These are phyloP conservation scores for Pogonomyrmex barbatus DNA, from an alignment of 1,140 invertebrate genomes.

Conservation along the genomic window DNA sequence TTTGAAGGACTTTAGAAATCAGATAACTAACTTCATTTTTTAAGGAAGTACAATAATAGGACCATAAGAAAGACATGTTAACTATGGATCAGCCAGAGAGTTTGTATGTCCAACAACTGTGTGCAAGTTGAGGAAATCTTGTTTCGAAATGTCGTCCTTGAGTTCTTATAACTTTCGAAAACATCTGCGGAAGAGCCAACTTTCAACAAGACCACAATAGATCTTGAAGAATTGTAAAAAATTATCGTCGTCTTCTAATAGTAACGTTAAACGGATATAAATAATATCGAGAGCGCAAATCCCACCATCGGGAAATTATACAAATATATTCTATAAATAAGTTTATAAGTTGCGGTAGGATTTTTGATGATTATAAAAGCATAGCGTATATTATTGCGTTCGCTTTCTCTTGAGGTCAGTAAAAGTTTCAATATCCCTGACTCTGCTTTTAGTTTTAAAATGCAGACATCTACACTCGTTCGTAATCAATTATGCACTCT, in stretches of 20 bases:
- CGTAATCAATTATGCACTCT: slow-evolving; percentile 15
- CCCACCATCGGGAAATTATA: background rate
- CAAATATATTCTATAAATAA: slow-evolving; percentile 34
- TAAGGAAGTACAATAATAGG: background rate
- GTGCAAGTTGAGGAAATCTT: slow-evolving; percentile 57
- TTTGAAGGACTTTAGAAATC: background rate
- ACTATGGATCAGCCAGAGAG: slow-evolving; percentile 11
- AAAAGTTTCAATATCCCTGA: slow-evolving; percentile 69
- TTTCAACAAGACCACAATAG: slow-evolving; percentile 61
- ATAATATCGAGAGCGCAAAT: background rate
- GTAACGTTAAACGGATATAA: background rate
- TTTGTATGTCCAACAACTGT: background rate
- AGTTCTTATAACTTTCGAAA: slow-evolving; percentile 74
- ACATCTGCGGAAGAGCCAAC: slow-evolving; percentile 69
- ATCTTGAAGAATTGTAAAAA: slow-evolving; percentile 49
- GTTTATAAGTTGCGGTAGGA: slow-evolving; percentile 41
- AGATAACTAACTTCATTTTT: background rate
- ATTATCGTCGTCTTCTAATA: slow-evolving; percentile 7
- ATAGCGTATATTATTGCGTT: slow-evolving; percentile 44
- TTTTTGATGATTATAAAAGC: slow-evolving; percentile 59
- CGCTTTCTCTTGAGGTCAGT: slow-evolving; percentile 60
- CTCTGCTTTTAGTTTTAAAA: slow-evolving; percentile 70
- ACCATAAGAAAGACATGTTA: background rate
- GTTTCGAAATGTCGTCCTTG: slow-evolving; percentile 68
- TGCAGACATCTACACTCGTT: slow-evolving; percentile 63